Base-by-base conservation (phyloP, 2,113 vertebrate species). In the Heteronetta atricapilla region DNA sequence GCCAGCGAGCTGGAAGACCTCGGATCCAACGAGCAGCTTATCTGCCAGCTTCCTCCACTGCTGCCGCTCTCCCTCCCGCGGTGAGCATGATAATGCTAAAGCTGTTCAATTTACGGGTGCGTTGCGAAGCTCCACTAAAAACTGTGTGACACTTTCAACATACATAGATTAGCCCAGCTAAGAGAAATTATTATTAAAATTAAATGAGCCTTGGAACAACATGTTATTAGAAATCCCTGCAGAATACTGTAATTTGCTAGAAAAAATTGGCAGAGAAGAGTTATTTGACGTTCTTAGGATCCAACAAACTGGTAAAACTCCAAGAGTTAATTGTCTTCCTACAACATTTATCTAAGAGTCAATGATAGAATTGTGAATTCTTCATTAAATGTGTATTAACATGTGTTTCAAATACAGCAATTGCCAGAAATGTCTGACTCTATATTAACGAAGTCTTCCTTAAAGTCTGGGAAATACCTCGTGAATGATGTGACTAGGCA, bases 371-470 rank as follows among this genome's bases (percentile, higher is more conserved):
- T 15, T 13, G 1, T 40, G 13, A 60, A 58, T 53, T 85, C 74
- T 85, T 86, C 73, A 79, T 94, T 89, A 95, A 95, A 89, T 86
- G 86, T 48, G 70, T 28, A 88, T 92, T 63, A 90, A 85, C 59
- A 70, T 0, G 7, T 31, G 64, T 78, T 74, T 88, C 15, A 86
- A 78, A 84, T 46, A 28, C 52, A 89, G 60, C 29, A 64, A 26
- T n/a, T 68, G 53, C 44, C 86, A 96, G 29, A 76, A 93, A 88
- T 52, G 26, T 87, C 38, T 83, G 82, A 83, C 53, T 89, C 38
- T 28, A 17, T 77, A 68, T 86, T 90, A 85, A 83, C 80, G 82
- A 66, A 4, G 2, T 16, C 58, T 77, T 78, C 58, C 75, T 42
- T 17, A 23, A 79, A 86, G 38, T 17, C 59, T 66, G 28, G 26